Conservation (phyloP, 2,888 invertebrate genomes). For the Trisateles emortualis region DNA sequence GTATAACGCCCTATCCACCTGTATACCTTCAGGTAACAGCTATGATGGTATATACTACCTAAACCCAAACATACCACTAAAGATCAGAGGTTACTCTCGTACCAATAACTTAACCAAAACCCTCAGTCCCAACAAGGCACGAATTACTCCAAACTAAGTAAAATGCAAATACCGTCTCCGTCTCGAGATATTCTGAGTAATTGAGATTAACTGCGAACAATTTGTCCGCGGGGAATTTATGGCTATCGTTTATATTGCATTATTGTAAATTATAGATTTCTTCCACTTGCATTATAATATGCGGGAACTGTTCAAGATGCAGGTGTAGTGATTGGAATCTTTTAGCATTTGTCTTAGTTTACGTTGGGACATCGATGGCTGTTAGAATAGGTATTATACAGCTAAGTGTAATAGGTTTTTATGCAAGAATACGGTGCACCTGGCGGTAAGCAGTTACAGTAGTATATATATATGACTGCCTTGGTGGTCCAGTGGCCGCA, state of each 20-base stretch:
- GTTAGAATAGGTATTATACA: too few species aligned
- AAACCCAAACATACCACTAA: neutral
- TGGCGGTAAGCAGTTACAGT: too few species aligned
- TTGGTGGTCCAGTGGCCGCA: too few species aligned
- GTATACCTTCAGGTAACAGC: too few species aligned
- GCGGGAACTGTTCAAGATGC: neutral
- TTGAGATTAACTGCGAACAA: constrained; percentile 37
- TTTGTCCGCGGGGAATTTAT: constrained; percentile 30
- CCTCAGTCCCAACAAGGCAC: neutral
- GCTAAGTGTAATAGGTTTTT: too few species aligned
- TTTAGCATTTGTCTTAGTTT: too few species aligned
- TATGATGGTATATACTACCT: too few species aligned
- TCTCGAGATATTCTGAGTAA: constrained; percentile 37
- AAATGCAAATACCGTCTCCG: constrained; percentile 16
- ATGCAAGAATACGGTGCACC: too few species aligned
- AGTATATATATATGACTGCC: too few species aligned
- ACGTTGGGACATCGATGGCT: too few species aligned
- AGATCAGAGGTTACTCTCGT: neutral
- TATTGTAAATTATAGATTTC: constrained; percentile 5
- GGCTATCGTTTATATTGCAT: constrained; percentile 17
- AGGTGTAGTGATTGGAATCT: too few species aligned
- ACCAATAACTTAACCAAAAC: constrained; percentile 10
- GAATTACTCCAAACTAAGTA: neutral
- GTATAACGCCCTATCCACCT: too few species aligned
- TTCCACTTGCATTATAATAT: neutral